phyloP scores from a whole-genome alignment of 2,113 vertebrate species.

The Todiramphus chloris region DNA sequence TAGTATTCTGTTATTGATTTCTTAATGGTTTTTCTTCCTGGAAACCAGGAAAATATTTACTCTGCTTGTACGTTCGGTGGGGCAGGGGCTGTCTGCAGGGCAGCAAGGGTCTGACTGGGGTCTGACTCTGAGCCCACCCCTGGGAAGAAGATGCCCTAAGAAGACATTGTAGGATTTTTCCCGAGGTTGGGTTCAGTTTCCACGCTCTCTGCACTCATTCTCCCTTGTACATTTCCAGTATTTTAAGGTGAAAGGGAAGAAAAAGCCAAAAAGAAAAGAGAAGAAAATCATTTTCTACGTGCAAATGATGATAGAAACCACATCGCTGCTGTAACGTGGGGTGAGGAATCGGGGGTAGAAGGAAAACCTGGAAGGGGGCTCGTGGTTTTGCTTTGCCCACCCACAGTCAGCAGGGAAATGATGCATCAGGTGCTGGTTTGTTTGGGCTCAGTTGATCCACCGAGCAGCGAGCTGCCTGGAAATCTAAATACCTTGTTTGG shows the following conservation, averaged over 20 bases:
- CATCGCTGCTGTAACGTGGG: background rate
- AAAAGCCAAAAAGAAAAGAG: too few relatives aligned
- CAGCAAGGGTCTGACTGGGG: background rate
- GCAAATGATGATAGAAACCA: background rate
- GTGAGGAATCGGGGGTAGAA: conserved; percentile 11
- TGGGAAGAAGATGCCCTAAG: background rate
- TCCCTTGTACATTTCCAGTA: background rate
- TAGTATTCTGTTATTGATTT: conserved; percentile 53
- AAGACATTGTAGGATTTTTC: accelerated
- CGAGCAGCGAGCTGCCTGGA: conserved; percentile 33
- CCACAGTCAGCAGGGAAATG: background rate
- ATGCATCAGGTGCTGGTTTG: background rate
- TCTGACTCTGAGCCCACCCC: background rate
- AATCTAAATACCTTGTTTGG: conserved; percentile 68
- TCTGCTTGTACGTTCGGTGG: background rate
- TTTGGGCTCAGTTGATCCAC: conserved; percentile 26
- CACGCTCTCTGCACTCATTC: accelerated
- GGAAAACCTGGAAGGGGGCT: conserved; percentile 34
- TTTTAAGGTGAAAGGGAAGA: background rate
- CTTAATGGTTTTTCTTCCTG: conserved; percentile 64
- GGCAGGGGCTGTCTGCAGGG: background rate
- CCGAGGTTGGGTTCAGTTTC: background rate
- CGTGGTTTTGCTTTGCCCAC: conserved; percentile 37
- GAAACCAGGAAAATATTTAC: conserved; percentile 38
- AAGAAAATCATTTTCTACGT: background rate